phyloP scores from a whole-genome alignment of 2,797 vertebrate genomes.

The Myotis myotis region DNA sequence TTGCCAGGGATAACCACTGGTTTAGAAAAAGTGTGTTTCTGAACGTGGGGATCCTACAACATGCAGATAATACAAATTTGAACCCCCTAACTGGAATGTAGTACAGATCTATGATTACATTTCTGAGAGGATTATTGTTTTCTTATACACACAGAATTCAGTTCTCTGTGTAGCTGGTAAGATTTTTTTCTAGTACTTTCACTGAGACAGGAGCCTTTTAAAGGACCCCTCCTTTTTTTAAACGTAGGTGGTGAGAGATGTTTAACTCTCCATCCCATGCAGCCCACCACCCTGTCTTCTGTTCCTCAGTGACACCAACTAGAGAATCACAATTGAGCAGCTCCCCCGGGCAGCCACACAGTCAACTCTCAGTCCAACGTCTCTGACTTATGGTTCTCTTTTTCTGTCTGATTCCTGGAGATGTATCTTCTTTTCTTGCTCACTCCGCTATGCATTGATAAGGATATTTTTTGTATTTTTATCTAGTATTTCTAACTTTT shows the following conservation, averaged over 20 bases:
- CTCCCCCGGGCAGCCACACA: no score
- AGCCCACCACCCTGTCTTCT: not conserved
- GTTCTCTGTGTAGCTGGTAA: not conserved
- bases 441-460: not conserved
- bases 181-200: not conserved
- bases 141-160: not conserved
- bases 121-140: not conserved
- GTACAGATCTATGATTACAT: not conserved
- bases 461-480: not conserved
- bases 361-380: not conserved
- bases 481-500: not conserved
- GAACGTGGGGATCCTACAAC: not conserved
- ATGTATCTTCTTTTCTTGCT: not conserved
- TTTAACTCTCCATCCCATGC: not conserved
- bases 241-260: not conserved
- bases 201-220: not conserved
- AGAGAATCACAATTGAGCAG: not conserved
- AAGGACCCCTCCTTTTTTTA: not conserved
- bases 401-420: not conserved
- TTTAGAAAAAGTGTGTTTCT: not conserved
- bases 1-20: not conserved
- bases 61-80: not conserved
- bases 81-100: not conserved
- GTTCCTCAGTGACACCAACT: not conserved
- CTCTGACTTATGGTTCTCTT: not conserved